phyloP scores from a whole-genome alignment of 2,888 invertebrate species.

The Calephelis perditalis region DNA sequence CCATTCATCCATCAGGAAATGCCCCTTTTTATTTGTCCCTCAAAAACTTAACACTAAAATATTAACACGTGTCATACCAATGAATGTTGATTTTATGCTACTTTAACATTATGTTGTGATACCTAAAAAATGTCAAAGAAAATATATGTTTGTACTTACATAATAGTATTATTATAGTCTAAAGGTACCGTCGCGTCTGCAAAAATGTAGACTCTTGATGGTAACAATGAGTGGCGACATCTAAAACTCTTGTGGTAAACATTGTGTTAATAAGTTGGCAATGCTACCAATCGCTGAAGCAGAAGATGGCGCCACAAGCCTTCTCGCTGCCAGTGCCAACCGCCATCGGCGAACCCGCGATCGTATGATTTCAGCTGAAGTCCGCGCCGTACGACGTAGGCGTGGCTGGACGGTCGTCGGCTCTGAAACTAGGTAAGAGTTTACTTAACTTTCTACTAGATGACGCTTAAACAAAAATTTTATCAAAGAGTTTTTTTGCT shows the following conservation, averaged over 20 bases:
- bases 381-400: constrained; percentile 75
- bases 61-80: too few relatives aligned
- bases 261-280: constrained; percentile 21
- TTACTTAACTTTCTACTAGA: constrained; percentile 38
- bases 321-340: constrained; percentile 43
- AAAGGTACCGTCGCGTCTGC: too few relatives aligned
- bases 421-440: constrained; percentile 83
- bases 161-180: too few relatives aligned
- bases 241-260: constrained; percentile 22
- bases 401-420: constrained; percentile 88
- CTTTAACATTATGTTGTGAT: too few relatives aligned
- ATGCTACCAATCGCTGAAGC: constrained; percentile 69
- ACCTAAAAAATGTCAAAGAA: too few relatives aligned
- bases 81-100: too few relatives aligned
- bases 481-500: background rate
- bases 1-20: too few relatives aligned
- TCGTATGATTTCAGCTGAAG: constrained; percentile 65
- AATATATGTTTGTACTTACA: too few relatives aligned
- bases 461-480: constrained; percentile 41
- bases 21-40: too few relatives aligned
- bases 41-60: too few relatives aligned
- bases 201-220: background rate
- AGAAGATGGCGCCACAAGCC: constrained; percentile 59
- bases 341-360: constrained; percentile 61
- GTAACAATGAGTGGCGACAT: constrained; percentile 28